These are phyloP conservation scores for Strigops habroptila DNA, from an alignment of 2,113 vertebrate species.

Conservation along the genomic window DNA sequence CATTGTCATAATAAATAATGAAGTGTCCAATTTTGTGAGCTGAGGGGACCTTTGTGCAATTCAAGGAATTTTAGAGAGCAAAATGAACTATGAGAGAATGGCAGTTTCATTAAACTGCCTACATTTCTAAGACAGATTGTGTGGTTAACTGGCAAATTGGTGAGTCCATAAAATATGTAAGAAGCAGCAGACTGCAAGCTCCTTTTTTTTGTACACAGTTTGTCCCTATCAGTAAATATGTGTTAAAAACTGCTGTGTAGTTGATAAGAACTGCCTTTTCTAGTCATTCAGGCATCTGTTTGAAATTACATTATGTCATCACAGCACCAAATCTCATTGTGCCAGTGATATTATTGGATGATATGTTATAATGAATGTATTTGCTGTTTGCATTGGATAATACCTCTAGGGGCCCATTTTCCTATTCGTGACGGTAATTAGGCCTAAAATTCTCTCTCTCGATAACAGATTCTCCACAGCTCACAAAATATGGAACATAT, in stretches of 20 bases:
- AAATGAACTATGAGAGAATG: background rate
- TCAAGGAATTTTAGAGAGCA: background rate
- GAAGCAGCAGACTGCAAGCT: background rate
- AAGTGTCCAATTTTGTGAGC: background rate
- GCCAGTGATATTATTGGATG: background rate
- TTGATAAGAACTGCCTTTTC: background rate
- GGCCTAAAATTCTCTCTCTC: background rate
- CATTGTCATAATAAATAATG: background rate
- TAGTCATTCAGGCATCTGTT: background rate
- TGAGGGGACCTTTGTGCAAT: background rate
- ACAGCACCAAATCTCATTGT: background rate
- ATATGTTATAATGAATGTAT: background rate
- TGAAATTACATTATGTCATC: background rate
- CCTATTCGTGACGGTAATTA: constrained; percentile 13
- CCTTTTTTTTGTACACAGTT: background rate
- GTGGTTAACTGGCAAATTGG: constrained; percentile 9
- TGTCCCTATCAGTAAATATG: background rate
- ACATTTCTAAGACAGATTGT: constrained; percentile 25
- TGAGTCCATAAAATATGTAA: constrained; percentile 14
- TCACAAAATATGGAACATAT: background rate
- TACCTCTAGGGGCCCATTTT: background rate
- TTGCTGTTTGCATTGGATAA: background rate
- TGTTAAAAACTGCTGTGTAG: background rate
- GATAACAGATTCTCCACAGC: background rate
- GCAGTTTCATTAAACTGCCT: background rate